These are phyloP conservation scores for Parasteatoda lunata DNA, from an alignment of 2,888 invertebrate genomes.

Conservation along the genomic window DNA sequence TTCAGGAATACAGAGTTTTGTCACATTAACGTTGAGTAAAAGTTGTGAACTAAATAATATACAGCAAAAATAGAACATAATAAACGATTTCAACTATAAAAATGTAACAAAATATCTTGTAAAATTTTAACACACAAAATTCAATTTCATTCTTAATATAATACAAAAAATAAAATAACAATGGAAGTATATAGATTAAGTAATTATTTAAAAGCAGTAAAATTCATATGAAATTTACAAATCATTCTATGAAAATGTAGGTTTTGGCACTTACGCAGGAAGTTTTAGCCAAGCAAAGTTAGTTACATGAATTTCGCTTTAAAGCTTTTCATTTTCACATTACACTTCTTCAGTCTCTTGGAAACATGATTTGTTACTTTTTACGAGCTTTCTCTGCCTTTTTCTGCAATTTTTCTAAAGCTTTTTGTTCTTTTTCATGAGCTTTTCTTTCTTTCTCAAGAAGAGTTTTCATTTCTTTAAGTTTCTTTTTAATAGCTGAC, in stretches of 20 bases:
- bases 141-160: conserved; percentile 8
- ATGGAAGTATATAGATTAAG: conserved; percentile 18
- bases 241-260: conserved; percentile 28
- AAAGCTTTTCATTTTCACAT: not conserved
- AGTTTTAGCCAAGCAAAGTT: conserved; percentile 37
- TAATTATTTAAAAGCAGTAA: conserved; percentile 9
- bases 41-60: conserved; percentile 12
- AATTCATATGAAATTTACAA: conserved; percentile 18
- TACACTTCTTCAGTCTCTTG: no score
- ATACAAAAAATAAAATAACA: conserved; percentile 25
- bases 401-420: conserved; percentile 72
- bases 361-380: conserved; percentile 35
- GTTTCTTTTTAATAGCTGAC: conserved; percentile 77
- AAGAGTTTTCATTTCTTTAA: conserved; percentile 76
- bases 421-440: conserved; percentile 79
- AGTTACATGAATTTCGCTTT: not conserved
- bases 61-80: conserved; percentile 46
- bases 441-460: conserved; percentile 76
- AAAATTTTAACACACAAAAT: conserved; percentile 46
- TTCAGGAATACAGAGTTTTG: conserved; percentile 20
- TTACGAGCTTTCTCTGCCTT: conserved; percentile 64
- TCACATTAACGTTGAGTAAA: conserved; percentile 40
- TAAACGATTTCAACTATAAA: conserved; percentile 21
- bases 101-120: conserved; percentile 48
- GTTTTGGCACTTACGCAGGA: conserved; percentile 64